A percentile compares a stretch with the other conserved stretches of the same genome.
These are phyloP conservation scores for Gymnocephalus cernua DNA, from an alignment of 2,113 vertebrate genomes.

Conservation along the genomic window DNA sequence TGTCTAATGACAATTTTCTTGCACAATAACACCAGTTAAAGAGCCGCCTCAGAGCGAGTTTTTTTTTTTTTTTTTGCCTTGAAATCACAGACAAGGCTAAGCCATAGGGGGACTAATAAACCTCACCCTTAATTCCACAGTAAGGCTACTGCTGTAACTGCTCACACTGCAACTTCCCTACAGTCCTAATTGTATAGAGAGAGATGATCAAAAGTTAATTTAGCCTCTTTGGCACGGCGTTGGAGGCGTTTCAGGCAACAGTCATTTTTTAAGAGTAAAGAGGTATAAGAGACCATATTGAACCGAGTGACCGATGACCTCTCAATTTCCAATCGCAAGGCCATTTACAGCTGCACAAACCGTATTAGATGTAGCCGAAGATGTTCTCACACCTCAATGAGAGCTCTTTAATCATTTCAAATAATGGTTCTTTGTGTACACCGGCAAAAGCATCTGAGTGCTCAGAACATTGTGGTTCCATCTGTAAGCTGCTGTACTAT, in stretches of 20 bases:
- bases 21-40: conserved; percentile 87
- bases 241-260: conserved; percentile 24
- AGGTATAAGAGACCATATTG: conserved; percentile 37
- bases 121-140: conserved; percentile 80
- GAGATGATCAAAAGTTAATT: conserved; percentile 67
- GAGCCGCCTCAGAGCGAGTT: conserved; percentile 85
- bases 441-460: conserved; percentile 19
- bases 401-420: conserved; percentile 45
- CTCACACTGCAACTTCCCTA: conserved; percentile 57
- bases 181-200: conserved; percentile 53
- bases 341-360: conserved; percentile 46
- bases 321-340: conserved; percentile 45
- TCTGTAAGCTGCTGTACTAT: conserved; percentile 42
- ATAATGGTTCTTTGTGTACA: conserved; percentile 18
- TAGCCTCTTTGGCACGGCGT: conserved; percentile 31
- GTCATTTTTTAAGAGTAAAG: conserved; percentile 38
- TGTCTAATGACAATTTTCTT: conserved; percentile 89
- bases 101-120: conserved; percentile 84
- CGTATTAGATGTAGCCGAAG: conserved; percentile 17
- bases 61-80: conserved; percentile 74
- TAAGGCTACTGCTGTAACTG: conserved; percentile 73
- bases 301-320: conserved; percentile 52
- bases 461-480: conserved; percentile 18
- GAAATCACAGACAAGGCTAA: conserved; percentile 83
- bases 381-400: conserved; percentile 37